Percentiles rank a stretch among this genome's conserved stretches.
Evolutionary conservation across 2,888 invertebrate species (phyloP).

Genomic region (Orthosia gothica): DNA sequence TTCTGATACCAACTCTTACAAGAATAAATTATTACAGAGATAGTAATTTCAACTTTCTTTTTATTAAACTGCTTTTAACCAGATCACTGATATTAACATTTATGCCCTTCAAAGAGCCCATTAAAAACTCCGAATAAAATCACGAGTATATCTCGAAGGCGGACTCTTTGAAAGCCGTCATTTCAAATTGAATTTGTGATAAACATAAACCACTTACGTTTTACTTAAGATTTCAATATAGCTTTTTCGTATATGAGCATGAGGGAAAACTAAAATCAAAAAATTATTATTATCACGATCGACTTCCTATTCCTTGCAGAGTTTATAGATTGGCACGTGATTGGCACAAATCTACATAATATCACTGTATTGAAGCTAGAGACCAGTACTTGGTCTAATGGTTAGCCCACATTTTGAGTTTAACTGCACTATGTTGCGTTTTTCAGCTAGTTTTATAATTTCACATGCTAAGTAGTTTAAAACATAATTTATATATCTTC

Average conservation of each 20-base stretch:
- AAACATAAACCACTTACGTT: conserved; percentile 34
- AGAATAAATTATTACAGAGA: neutral
- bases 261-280: neutral
- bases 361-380: neutral
- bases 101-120: conserved; percentile 30
- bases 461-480: neutral
- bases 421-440: neutral
- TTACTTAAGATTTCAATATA: conserved; percentile 17
- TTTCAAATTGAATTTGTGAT: conserved; percentile 48
- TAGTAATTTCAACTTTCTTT: conserved; percentile 9
- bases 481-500: no score
- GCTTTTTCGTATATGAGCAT: neutral
- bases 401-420: neutral
- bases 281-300: neutral
- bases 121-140: conserved; percentile 45
- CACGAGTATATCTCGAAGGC: conserved; percentile 27
- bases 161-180: conserved; percentile 38
- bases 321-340: neutral
- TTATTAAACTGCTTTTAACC: conserved; percentile 21
- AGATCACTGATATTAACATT: conserved; percentile 33
- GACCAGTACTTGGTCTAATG: neutral
- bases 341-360: neutral
- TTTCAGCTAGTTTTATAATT: neutral
- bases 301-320: neutral
- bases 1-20: neutral